These are phyloP conservation scores for Eristalis pertinax DNA, from an alignment of 2,888 invertebrate species.

Conservation along the genomic window DNA sequence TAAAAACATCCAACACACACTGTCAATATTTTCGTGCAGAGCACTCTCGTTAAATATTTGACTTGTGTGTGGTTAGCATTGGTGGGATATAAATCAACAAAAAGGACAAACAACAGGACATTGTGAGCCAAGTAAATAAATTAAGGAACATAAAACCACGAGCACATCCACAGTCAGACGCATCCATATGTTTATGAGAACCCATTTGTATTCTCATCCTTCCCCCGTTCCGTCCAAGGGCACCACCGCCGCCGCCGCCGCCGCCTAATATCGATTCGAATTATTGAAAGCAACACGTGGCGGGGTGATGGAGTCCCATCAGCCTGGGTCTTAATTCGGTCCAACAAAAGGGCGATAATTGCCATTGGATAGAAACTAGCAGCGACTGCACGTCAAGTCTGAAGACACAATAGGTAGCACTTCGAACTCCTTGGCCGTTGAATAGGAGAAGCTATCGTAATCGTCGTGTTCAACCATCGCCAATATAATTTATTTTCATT, in stretches of 20 bases:
- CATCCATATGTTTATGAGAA: conserved; percentile 10
- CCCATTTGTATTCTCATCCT: background rate
- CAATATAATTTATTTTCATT: conserved; percentile 52
- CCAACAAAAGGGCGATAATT: conserved; percentile 12
- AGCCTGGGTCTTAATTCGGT: background rate
- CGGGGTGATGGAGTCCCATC: background rate
- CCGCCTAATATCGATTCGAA: conserved; percentile 9
- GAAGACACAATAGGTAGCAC: conserved; percentile 24
- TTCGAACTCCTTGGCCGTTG: conserved; percentile 11
- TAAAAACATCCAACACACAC: background rate
- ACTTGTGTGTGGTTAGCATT: background rate
- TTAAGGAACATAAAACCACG: conserved; percentile 17
- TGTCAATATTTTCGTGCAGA: background rate
- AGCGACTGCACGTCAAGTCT: conserved; percentile 2
- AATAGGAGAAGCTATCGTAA: background rate
- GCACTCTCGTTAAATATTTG: background rate
- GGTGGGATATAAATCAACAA: conserved; percentile 22
- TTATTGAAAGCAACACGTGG: conserved; percentile 22
- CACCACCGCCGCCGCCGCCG: too few relatives aligned
- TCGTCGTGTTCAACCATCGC: conserved; percentile 27
- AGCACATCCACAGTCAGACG: background rate
- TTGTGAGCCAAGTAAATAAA: conserved; percentile 22
- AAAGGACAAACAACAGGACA: conserved; percentile 25
- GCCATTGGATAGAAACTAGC: conserved; percentile 1
- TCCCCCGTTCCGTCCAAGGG: too few relatives aligned